Conservation (phyloP, 2,113 vertebrate species). For the Riparia riparia region DNA sequence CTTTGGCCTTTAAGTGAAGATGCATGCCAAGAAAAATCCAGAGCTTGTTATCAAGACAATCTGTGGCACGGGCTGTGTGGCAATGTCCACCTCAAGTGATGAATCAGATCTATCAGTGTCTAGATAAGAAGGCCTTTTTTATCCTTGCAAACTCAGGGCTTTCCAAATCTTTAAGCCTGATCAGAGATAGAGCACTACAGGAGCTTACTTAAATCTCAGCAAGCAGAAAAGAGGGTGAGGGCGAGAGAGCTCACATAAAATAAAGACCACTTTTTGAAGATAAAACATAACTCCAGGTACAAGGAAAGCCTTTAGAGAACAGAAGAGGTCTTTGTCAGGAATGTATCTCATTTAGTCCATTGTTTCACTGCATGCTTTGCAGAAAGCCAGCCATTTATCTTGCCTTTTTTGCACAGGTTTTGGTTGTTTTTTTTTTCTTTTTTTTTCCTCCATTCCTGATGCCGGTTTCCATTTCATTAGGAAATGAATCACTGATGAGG, state of each 20-base stretch:
- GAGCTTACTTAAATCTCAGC: conserved; percentile 75
- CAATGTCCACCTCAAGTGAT: conserved; percentile 49
- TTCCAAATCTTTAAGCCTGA: conserved; percentile 75
- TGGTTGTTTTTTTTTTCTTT: background rate
- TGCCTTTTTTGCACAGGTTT: background rate
- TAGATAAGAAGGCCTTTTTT: conserved; percentile 48
- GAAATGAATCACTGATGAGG: conserved; percentile 29
- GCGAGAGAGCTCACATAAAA: conserved; percentile 45
- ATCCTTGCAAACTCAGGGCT: conserved; percentile 73
- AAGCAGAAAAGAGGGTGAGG: conserved; percentile 8
- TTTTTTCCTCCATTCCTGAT: background rate
- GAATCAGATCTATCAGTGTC: conserved; percentile 64
- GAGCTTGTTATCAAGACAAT: conserved; percentile 51
- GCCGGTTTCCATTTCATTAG: conserved; percentile 60
- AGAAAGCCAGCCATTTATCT: conserved; percentile 68
- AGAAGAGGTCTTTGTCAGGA: conserved; percentile 75
- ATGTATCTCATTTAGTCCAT: conserved; percentile 76
- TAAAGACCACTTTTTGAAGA: conserved; percentile 68
- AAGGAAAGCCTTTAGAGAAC: conserved; percentile 71
- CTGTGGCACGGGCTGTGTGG: conserved; percentile 19
- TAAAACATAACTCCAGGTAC: conserved; percentile 65
- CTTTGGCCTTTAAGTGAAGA: conserved; percentile 55
- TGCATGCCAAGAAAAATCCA: background rate
- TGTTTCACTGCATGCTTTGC: conserved; percentile 65
- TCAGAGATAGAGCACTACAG: conserved; percentile 70